Base-by-base conservation (phyloP, 2,797 vertebrate species). In the Dryobates pubescens region DNA sequence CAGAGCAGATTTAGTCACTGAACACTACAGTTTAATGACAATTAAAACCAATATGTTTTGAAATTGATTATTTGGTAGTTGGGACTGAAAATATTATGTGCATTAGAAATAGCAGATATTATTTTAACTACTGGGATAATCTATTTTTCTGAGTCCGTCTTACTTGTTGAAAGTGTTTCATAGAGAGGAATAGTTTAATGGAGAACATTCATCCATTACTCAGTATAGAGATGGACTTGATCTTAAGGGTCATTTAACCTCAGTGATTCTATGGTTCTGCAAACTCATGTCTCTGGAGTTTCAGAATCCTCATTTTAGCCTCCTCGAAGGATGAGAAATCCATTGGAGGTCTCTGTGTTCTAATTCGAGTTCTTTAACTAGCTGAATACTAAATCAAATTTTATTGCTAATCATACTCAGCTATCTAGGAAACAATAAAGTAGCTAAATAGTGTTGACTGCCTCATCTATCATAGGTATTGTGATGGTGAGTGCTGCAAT, bases 211-310 rank as follows among this genome's bases (percentile, higher is more conserved):
- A 9, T 72, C 56, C 63, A 29, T 56, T 62, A 17, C 24, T 68
- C 74, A 45, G 27, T 38, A 18, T 26, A 10, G 2, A 30, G 7
- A 6, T 36, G 8, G 24, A 41, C 4, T 26, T 0, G 0, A 43
- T 58, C 54, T 61, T 57, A 32, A 57, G 30, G 13, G 5, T 41
- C 15, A 71, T 80, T 72, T 29, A 72, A 14, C 0, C 0, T 43
- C 72, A 83, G 43, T 9, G 4, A 17, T 23, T 64, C 15, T 65
- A 7, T 57, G 53, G 59, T 57, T 71, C 57, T 57, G 16, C 57
- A 34, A 10, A 4, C 8, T 81, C 22, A 7, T 36, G 4, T 12
- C 13, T 43, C 27, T 56, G 26, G 41, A 58, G 24, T 76, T 90
- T 77, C 71, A 86, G 17, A 53, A 2, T 30, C 24, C 69, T 86